Percentiles rank a stretch among this genome's conserved stretches.
These are phyloP conservation scores for Anolis carolinensis DNA, from an alignment of 2,113 vertebrate genomes.

Conservation along the genomic window DNA sequence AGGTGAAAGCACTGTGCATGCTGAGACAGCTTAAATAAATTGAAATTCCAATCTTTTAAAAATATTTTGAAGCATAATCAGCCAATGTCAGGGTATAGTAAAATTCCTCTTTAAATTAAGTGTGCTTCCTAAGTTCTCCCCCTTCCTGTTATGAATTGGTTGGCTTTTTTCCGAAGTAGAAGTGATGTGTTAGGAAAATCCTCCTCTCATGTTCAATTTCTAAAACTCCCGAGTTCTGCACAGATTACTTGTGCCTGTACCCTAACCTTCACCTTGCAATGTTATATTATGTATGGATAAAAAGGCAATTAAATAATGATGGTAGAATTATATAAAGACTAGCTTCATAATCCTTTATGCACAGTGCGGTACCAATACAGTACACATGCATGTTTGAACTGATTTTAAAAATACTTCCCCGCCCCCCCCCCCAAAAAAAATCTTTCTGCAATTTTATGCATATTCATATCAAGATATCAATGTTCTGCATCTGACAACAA, in stretches of 20 bases:
- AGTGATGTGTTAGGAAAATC: too few species aligned
- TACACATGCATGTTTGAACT: not conserved
- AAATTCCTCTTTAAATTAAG: not conserved
- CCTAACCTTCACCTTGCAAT: not conserved
- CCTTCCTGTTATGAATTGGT: too few species aligned
- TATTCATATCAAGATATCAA: not conserved
- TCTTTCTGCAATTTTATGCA: not conserved
- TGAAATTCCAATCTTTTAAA: not conserved
- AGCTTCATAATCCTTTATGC: not conserved
- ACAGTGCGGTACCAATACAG: not conserved
- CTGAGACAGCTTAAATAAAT: too few species aligned
- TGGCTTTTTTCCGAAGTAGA: too few species aligned
- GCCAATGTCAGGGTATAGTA: accelerated
- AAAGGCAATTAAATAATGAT: not conserved
- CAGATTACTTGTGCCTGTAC: not conserved
- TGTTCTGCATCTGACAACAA: not conserved
- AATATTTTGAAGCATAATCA: not conserved
- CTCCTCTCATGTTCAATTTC: not conserved
- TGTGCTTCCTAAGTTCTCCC: not conserved
- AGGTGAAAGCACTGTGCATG: too few species aligned
- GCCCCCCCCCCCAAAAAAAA: not conserved
- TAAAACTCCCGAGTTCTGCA: not conserved
- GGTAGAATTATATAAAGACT: not conserved
- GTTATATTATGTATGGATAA: not conserved
- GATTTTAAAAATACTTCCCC: not conserved